These are phyloP conservation scores for Egretta garzetta DNA, from an alignment of 2,113 vertebrate species.

Conservation along the genomic window DNA sequence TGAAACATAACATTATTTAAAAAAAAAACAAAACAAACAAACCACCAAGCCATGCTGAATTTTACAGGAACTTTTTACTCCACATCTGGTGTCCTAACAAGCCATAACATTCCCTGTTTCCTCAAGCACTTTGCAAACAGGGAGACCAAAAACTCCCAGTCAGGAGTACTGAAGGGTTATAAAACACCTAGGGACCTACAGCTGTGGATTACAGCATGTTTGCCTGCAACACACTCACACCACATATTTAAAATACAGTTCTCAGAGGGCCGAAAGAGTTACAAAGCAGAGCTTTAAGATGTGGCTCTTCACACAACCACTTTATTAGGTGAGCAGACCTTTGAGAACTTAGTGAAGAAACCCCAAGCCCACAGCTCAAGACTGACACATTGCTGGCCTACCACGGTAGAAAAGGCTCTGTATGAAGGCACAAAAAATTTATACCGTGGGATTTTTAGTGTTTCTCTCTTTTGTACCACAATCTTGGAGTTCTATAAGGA, in stretches of 20 bases:
- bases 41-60: not conserved
- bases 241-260: not conserved
- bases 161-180: not conserved
- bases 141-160: not conserved
- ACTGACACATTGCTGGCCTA: not conserved
- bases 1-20: not conserved
- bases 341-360: not conserved
- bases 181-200: not conserved
- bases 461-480: not conserved
- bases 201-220: not conserved
- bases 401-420: not conserved
- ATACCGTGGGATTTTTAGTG: not conserved
- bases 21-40: not conserved
- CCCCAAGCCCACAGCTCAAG: not conserved
- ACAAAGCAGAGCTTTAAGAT: not conserved
- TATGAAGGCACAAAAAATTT: not conserved
- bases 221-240: not conserved
- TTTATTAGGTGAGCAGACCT: not conserved
- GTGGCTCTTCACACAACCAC: not conserved
- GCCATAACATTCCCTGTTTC: not conserved
- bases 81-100: not conserved
- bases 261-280: not conserved
- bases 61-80: not conserved
- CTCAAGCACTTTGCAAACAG: not conserved
- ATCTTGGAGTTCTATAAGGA: not conserved